These are phyloP conservation scores for Periphyllus acericola DNA, from an alignment of 2,888 invertebrate species.

Conservation along the genomic window DNA sequence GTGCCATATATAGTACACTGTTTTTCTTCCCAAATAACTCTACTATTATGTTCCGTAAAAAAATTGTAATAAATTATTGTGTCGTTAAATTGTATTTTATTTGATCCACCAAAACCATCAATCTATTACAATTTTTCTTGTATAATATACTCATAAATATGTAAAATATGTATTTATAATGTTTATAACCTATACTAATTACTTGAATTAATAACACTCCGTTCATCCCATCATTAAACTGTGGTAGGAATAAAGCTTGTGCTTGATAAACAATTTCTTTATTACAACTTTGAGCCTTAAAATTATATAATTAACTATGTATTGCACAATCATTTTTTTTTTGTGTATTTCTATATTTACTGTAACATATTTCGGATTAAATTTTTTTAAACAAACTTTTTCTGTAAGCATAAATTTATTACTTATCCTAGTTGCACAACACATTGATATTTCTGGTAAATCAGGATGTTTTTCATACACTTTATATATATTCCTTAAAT, in stretches of 20 bases:
- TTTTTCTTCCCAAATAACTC: constrained; percentile 2
- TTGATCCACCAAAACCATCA: neutral
- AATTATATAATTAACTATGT: neutral
- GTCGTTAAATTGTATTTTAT: neutral
- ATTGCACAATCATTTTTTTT: neutral
- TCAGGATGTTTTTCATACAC: constrained; percentile 39
- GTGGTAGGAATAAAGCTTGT: neutral
- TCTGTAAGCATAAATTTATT: constrained; percentile 41
- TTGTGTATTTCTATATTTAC: neutral
- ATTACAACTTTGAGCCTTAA: constrained; percentile 40
- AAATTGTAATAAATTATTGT: constrained; percentile 2
- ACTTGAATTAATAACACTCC: constrained; percentile 43
- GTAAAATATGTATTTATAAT: neutral
- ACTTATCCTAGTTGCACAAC: constrained; percentile 45
- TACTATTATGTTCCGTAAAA: constrained; percentile 25
- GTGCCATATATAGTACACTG: constrained; percentile 23
- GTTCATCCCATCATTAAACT: neutral
- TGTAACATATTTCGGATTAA: constrained; percentile 34
- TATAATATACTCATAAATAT: neutral
- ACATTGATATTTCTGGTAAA: constrained; percentile 16
- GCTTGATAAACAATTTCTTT: constrained; percentile 10
- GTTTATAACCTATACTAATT: neutral
- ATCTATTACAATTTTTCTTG: neutral
- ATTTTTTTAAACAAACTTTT: constrained; percentile 31
- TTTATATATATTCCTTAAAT: constrained; percentile 24